Evolutionary conservation across 2,113 vertebrate genomes (phyloP), one percentile per base, ranked within the genome.

Genomic region (Bucco capensis): DNA sequence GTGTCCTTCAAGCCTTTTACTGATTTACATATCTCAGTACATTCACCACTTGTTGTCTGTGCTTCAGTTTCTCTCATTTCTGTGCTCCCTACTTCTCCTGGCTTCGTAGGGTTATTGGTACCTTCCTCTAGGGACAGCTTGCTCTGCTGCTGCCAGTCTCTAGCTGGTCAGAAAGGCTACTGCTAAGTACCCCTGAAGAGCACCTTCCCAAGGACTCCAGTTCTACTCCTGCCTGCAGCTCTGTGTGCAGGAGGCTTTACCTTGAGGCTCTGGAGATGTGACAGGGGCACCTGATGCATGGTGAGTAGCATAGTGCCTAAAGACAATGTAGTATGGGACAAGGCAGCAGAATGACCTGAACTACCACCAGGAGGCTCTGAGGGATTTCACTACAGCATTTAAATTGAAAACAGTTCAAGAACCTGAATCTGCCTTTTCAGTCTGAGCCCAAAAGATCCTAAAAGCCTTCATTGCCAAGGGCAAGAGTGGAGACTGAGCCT

Each of bases 291-390:
- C 15, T 50, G 2, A 0, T 4, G 10, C 2, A 0, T 12, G 38
- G 7, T 31, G 24, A 50, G 35, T 10, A 33, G 33, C 19, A 5
- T 12, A 6, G 18, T 17, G 12, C 33, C 30, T 61, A 4, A 51
- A 31, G 66, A 54, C 13, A 71, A 42, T 19, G n/a, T 35, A 22
- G 7, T 14, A 14, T 6, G 50, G 67, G 16, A 19, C 12, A 10
- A 44, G 54, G 49, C 40, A 44, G 57, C 50, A 85, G 72, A 42
- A 57, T 6, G 62, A 67, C 27, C 12, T 64, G 61, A 67, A 0
- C 11, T 75, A 28, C 80, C 91, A 94, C 76, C 1, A 92, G 81
- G 83, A 92, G 81, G 61, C 61, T 95, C 89, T 56, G 70, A 73
- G 33, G 84, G 54, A 60, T 93, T 84, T 90, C 7, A 11, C n/a